These are phyloP conservation scores for Acipenser oxyrinchus DNA, from an alignment of 2,797 vertebrate genomes.

Conservation along the genomic window DNA sequence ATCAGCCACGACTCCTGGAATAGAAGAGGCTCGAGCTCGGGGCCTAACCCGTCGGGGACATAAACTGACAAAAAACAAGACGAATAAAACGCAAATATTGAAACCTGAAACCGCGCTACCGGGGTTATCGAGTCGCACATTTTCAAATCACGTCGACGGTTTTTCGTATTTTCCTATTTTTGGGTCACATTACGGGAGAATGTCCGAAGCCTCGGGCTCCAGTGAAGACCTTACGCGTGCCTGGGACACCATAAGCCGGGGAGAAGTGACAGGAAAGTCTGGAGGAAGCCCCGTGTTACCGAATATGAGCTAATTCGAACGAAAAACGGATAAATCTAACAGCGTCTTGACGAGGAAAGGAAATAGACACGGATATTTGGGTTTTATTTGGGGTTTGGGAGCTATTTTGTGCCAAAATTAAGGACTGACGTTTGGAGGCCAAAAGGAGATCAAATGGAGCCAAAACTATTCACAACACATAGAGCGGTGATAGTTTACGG, in stretches of 20 bases:
- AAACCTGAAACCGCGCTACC: slow-evolving; percentile 16
- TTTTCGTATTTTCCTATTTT: neutral
- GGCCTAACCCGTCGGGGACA: slow-evolving; percentile 46
- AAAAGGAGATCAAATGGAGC: no score
- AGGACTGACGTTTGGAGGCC: no score
- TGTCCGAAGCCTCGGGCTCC: slow-evolving; percentile 52
- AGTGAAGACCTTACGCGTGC: slow-evolving; percentile 30
- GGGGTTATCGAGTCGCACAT: slow-evolving; percentile 22
- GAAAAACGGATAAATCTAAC: no score
- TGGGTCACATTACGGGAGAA: slow-evolving; percentile 51
- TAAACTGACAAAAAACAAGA: slow-evolving; percentile 28
- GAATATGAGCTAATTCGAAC: no score
- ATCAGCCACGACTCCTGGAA: slow-evolving; percentile 66
- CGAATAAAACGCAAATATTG: slow-evolving; percentile 26
- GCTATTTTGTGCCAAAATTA: no score
- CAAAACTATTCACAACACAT: no score
- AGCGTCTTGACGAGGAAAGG: no score
- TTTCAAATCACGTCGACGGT: slow-evolving; percentile 11
- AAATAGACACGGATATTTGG: no score
- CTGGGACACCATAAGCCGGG: slow-evolving; percentile 32
- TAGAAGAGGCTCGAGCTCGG: slow-evolving; percentile 58
- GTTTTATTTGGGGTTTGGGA: no score
- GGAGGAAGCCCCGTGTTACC: slow-evolving; percentile 45
- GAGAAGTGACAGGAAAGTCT: slow-evolving; percentile 47
- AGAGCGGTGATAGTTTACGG: no score